Base-by-base conservation (phyloP, 2,888 invertebrate genomes). In the Fabriciana adippe region DNA sequence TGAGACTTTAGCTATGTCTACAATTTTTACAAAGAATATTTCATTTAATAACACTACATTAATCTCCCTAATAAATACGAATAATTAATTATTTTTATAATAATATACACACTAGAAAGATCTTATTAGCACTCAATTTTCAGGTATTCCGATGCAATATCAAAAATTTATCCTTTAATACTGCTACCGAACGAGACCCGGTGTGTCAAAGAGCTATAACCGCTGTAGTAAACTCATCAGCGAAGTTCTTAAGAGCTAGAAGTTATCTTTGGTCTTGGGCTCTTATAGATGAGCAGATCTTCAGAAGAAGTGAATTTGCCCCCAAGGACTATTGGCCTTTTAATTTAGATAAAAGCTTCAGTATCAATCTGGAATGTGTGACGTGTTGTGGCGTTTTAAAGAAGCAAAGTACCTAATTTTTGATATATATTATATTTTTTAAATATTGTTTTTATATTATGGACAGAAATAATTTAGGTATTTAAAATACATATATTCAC, bases 131-230 rank as follows among this genome's bases (percentile, higher is more conserved):
- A 4, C 6, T 8, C 31, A 55, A 16, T 14, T 51, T 51, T 11
- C 75, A 89, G 90, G 75, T 91, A 13, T 91, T 91, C 68, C 84
- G 89, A 51, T 92, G 92, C 76, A 89, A 90, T 73, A 82, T 90
- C 51, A 78, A 79, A 50, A 83, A 89, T 65, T 79, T 92, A 0
- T 74, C 71, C 13, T 89, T 89, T 75, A 89, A 89, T 75, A 84
- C 81, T 0, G 74, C 80, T 0, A 71, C 75, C 31, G 72, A 79
- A 5, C 75, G 75, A 5, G 92, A 92, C 72, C 79, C 81, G 0
- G 86, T 90, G 0, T 81, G 84, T 59, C 76, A 77, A 54, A 79
- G 86, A 1, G 92, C 91, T 0, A 71, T 90, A 0, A 71, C 75
- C 5, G 88, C 90, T 0, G 83, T 89, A 0, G n/a, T 82, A 2